Percentiles rank a stretch among this genome's conserved stretches.
Conservation (phyloP, 2,113 vertebrate species). For the Pterophyllum scalare region DNA sequence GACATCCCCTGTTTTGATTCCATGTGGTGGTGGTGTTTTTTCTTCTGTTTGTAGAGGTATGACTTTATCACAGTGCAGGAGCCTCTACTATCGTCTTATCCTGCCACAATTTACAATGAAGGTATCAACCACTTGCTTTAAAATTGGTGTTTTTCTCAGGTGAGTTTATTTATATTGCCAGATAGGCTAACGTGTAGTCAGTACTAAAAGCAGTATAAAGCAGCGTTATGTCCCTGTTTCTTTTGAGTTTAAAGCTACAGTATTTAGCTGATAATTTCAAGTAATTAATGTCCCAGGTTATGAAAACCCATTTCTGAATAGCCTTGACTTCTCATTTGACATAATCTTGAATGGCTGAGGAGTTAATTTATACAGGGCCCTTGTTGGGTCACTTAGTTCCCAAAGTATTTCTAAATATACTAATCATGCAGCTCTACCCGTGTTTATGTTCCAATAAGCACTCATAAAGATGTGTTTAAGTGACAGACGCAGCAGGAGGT, state of each 20-base stretch:
- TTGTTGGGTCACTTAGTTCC: conserved; percentile 37
- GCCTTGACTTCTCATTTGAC: conserved; percentile 23
- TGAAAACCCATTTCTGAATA: background rate
- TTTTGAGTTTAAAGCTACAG: background rate
- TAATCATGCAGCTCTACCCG: conserved; percentile 40
- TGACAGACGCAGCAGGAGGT: conserved; percentile 48
- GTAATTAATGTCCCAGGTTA: conserved; percentile 21
- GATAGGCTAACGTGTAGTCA: background rate
- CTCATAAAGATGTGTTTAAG: conserved; percentile 61
- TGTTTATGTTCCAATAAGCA: conserved; percentile 60
- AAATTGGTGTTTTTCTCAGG: conserved; percentile 14
- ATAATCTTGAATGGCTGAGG: conserved; percentile 24
- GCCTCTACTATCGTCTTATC: conserved; percentile 6
- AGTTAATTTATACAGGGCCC: conserved; percentile 28
- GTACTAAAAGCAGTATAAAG: background rate
- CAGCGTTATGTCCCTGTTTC: background rate
- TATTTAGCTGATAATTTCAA: background rate
- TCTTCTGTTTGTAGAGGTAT: background rate
- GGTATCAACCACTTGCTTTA: background rate
- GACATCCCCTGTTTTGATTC: conserved; percentile 23
- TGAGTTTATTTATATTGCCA: background rate
- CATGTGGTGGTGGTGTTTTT: conserved; percentile 9
- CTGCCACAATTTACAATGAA: conserved; percentile 18
- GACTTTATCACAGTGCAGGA: background rate
- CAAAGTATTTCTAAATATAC: conserved; percentile 41